phyloP scores from a whole-genome alignment of 2,113 vertebrate species.

The Delphinapterus leucas region DNA sequence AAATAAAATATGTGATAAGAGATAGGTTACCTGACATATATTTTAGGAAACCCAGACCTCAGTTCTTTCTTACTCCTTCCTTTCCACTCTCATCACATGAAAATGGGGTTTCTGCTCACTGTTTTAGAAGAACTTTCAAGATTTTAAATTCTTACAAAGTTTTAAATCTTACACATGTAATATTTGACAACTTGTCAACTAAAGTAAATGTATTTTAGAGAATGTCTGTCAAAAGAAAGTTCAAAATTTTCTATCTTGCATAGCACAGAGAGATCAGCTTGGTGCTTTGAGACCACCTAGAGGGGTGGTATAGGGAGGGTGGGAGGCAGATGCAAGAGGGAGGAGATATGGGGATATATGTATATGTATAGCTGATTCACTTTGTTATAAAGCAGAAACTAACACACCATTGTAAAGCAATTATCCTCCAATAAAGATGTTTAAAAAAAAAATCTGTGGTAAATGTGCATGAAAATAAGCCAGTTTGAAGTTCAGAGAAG shows the following conservation, averaged over 20 bases:
- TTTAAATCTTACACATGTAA: neutral
- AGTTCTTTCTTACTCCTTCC: neutral
- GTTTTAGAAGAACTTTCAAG: neutral
- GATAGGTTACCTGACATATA: neutral
- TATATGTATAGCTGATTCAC: too few species aligned
- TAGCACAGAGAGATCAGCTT: too few species aligned
- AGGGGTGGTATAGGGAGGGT: too few species aligned
- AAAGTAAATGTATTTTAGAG: neutral
- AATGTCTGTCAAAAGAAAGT: neutral
- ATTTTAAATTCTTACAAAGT: neutral
- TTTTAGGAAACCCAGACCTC: neutral
- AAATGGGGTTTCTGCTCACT: neutral
- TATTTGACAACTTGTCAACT: neutral
- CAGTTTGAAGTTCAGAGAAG: conserved; percentile 20
- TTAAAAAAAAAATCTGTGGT: neutral
- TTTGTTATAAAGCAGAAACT: too few species aligned
- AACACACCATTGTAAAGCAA: too few species aligned
- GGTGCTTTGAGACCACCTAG: too few species aligned
- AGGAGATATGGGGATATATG: too few species aligned
- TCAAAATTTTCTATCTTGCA: neutral
- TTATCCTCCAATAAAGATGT: too few species aligned
- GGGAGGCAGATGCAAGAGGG: too few species aligned
- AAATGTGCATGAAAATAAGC: conserved; percentile 25
- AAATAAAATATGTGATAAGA: neutral
- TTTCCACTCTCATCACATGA: neutral